Conservation (phyloP, 2,113 vertebrate species). For the Rafetus swinhoei region DNA sequence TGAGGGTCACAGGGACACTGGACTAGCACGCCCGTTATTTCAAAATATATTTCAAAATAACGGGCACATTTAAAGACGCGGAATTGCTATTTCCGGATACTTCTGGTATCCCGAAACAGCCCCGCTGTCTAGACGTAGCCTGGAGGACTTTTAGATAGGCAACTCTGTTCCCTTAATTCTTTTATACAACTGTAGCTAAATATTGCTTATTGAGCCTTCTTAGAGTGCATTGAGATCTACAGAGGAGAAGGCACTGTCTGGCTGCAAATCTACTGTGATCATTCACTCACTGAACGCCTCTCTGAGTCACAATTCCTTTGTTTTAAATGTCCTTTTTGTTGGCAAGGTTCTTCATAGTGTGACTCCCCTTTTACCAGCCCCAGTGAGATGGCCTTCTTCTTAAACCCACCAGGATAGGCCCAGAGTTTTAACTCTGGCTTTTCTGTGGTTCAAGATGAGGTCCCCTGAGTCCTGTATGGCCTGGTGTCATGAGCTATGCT, state of each 20-base stretch:
- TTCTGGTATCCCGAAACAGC: too few relatives aligned
- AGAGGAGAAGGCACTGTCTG: background rate
- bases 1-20: too few relatives aligned
- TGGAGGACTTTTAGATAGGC: too few relatives aligned
- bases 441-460: background rate
- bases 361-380: background rate
- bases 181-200: too few relatives aligned
- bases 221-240: background rate
- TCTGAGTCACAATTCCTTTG: background rate
- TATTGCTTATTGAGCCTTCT: background rate
- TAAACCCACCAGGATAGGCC: background rate
- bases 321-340: background rate
- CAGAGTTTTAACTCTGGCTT: background rate
- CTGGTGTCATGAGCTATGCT: background rate
- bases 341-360: background rate
- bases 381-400: background rate
- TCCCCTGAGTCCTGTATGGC: background rate
- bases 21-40: too few relatives aligned
- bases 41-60: too few relatives aligned
- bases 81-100: too few relatives aligned
- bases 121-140: too few relatives aligned
- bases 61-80: too few relatives aligned
- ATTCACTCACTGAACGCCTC: background rate
- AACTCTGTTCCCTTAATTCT: background rate
- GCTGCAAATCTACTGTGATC: background rate